Evolutionary conservation across 2,797 vertebrate genomes (phyloP).

Genomic region (Notolabrus celidotus): DNA sequence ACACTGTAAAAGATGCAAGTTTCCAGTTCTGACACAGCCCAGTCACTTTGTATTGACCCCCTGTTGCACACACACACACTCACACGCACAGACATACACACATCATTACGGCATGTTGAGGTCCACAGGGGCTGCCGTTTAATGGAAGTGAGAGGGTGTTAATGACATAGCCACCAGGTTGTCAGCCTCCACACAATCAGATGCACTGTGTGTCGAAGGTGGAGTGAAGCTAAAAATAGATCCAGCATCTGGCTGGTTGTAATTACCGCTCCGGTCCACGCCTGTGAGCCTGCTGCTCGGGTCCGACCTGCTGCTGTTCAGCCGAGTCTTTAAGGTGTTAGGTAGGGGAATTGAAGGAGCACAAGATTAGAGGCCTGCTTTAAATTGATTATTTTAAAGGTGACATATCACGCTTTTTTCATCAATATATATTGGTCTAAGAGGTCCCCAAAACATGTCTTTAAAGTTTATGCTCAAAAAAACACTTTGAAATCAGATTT

Average conservation of each 20-base stretch:
- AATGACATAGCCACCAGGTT: conserved; percentile 67
- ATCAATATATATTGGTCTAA: too few relatives aligned
- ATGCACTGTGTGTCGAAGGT: conserved; percentile 39
- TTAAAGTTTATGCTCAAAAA: too few relatives aligned
- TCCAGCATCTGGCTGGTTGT: conserved; percentile 54
- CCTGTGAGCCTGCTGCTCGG: conserved; percentile 34
- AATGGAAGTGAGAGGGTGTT: conserved; percentile 62
- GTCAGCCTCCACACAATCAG: conserved; percentile 49
- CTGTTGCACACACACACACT: too few relatives aligned
- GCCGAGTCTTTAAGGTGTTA: conserved; percentile 8
- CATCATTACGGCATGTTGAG: conserved; percentile 8
- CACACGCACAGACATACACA: not conserved
- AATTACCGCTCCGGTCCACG: conserved; percentile 51
- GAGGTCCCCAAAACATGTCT: too few relatives aligned
- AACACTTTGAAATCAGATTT: too few relatives aligned
- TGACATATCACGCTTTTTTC: too few relatives aligned
- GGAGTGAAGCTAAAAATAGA: conserved; percentile 69
- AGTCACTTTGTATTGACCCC: too few relatives aligned
- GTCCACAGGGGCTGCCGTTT: conserved; percentile 43
- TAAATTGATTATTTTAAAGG: not conserved
- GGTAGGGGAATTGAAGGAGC: not conserved
- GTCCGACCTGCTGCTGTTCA: conserved; percentile 15
- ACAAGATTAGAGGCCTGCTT: not conserved
- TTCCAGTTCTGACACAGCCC: too few relatives aligned
- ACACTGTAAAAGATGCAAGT: too few relatives aligned